These are phyloP conservation scores for Scarus forsteni DNA, from an alignment of 2,797 vertebrate genomes.

Conservation along the genomic window DNA sequence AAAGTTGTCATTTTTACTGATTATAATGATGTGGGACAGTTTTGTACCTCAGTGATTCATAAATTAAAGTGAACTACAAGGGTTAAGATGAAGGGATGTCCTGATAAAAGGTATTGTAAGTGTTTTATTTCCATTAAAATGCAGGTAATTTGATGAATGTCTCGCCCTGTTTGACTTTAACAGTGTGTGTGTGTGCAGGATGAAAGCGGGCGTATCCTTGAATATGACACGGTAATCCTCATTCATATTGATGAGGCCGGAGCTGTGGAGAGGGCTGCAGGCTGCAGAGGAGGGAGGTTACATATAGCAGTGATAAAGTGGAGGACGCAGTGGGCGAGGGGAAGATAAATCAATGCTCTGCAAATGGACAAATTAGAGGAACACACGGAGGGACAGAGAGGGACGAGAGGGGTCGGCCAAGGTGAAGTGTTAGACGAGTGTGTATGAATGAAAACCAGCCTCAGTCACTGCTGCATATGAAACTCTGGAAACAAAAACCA, in stretches of 20 bases:
- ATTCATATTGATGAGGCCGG: slow-evolving; percentile 27
- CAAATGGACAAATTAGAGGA: slow-evolving; percentile 5
- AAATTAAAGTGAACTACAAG: too few species aligned
- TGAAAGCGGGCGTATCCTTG: not conserved
- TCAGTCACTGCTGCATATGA: too few species aligned
- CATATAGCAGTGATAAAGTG: not conserved
- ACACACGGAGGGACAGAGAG: not conserved
- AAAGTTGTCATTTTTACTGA: too few species aligned
- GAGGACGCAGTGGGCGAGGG: not conserved
- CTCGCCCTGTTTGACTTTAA: too few species aligned
- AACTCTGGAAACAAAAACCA: too few species aligned
- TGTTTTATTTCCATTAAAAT: too few species aligned
- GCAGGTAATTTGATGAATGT: too few species aligned
- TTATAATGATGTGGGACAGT: too few species aligned
- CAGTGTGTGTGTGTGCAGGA: not conserved
- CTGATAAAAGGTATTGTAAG: too few species aligned
- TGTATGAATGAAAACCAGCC: too few species aligned
- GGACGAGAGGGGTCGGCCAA: not conserved
- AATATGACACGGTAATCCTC: slow-evolving; percentile 11
- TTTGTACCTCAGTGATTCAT: too few species aligned
- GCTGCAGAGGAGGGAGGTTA: not conserved
- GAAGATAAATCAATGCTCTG: not conserved
- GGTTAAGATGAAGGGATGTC: too few species aligned
- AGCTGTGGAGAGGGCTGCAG: not conserved
- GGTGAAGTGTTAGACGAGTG: not conserved